Percentiles rank a stretch among this genome's conserved stretches.
Evolutionary conservation across 1,140 invertebrate species (phyloP).

Genomic region (Drosophila yakuba): DNA sequence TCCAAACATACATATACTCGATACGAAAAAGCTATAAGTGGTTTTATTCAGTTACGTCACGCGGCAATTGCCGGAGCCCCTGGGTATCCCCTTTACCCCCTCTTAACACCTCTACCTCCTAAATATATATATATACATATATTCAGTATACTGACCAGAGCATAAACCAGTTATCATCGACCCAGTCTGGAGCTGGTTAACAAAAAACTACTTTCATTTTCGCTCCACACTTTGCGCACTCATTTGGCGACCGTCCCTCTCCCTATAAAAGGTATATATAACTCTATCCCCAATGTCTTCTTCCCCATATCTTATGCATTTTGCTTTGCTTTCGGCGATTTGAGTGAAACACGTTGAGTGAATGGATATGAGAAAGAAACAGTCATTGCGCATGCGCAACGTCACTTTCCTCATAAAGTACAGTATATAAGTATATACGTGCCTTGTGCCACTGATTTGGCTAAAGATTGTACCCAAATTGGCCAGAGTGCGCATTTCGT

Average conservation of each 20-base stretch:
- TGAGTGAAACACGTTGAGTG: conserved; percentile 33
- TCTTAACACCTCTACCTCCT: conserved; percentile 3
- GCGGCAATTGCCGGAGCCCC: conserved; percentile 31
- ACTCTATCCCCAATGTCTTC: conserved; percentile 5
- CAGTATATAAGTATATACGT: conserved; percentile 34
- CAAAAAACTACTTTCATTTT: conserved; percentile 78
- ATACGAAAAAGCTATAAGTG: conserved; percentile 40
- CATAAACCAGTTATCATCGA: conserved; percentile 65
- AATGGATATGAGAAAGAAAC: conserved; percentile 30
- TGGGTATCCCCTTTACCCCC: neutral
- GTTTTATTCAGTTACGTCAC: conserved; percentile 62
- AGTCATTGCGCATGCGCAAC: conserved; percentile 73
- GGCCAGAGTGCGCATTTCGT: conserved; percentile 39
- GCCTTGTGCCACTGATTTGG: conserved; percentile 34
- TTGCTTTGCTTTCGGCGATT: conserved; percentile 9
- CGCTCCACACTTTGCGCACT: conserved; percentile 39
- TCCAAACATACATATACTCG: conserved; percentile 23
- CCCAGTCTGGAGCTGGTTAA: conserved; percentile 40
- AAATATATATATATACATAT: neutral
- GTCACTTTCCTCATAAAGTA: conserved; percentile 20
- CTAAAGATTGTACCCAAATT: conserved; percentile 40
- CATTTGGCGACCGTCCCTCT: conserved; percentile 13
- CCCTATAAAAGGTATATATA: neutral
- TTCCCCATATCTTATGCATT: conserved; percentile 11
- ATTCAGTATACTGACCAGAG: conserved; percentile 25